Evolutionary conservation across 1,140 invertebrate species (phyloP).

Genomic region (Solen grandis): DNA sequence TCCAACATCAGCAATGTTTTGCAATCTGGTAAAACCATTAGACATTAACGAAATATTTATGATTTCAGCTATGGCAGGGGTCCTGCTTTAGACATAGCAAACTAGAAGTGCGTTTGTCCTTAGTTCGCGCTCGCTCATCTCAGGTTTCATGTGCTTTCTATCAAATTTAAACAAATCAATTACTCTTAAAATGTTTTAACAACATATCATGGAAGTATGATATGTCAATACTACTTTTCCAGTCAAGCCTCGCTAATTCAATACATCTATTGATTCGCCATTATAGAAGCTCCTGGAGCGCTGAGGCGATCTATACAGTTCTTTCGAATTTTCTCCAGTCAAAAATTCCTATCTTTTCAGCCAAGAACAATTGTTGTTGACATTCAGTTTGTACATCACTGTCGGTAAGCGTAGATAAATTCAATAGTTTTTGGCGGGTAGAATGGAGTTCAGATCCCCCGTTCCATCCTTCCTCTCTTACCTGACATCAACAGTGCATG

Average conservation of each 20-base stretch:
- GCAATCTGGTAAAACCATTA: neutral
- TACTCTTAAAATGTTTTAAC: neutral
- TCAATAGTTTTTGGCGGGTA: no score
- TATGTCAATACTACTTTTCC: neutral
- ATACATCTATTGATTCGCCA: neutral
- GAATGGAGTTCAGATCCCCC: no score
- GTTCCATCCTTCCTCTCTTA: no score
- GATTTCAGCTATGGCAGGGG: no score
- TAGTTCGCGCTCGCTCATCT: no score
- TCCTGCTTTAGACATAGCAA: no score
- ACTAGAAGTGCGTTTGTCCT: no score
- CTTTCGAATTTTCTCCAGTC: neutral
- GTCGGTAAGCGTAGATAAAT: no score
- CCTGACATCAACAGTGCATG: no score
- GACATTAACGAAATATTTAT: no score
- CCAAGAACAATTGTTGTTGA: neutral
- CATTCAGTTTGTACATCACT: no score
- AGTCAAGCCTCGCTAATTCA: neutral
- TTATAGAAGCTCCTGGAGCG: neutral
- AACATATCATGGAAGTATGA: neutral
- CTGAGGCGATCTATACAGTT: neutral
- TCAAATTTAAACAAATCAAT: neutral
- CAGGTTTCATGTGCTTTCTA: neutral
- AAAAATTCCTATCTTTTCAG: neutral
- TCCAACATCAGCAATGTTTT: neutral